Conservation (phyloP, 2,113 vertebrate genomes). For the Perca schrenkii region DNA sequence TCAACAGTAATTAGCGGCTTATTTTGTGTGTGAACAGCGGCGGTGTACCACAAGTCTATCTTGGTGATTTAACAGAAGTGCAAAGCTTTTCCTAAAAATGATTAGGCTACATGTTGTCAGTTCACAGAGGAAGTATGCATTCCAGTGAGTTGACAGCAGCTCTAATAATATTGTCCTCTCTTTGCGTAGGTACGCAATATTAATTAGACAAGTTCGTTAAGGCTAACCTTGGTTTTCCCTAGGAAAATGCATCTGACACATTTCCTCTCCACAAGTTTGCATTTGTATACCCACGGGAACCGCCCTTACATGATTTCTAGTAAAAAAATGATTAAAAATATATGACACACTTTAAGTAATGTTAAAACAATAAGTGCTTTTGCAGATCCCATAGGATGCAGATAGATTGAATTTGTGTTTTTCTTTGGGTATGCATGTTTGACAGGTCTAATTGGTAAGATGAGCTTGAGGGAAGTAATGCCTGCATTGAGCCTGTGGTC, state of each 20-base stretch:
- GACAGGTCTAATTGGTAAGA: slow-evolving; percentile 82
- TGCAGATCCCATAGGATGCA: slow-evolving; percentile 71
- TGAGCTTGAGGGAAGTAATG: slow-evolving; percentile 67
- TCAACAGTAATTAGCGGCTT: slow-evolving; percentile 53
- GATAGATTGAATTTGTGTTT: slow-evolving; percentile 70
- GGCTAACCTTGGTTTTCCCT: slow-evolving; percentile 76
- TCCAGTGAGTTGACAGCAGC: slow-evolving; percentile 57
- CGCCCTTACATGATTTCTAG: slow-evolving; percentile 60
- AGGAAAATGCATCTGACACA: slow-evolving; percentile 78
- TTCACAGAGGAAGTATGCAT: slow-evolving; percentile 61
- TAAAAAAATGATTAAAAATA: slow-evolving; percentile 83
- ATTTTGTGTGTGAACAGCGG: slow-evolving; percentile 34
- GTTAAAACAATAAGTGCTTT: slow-evolving; percentile 81
- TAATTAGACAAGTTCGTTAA: slow-evolving; percentile 83
- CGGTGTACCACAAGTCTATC: slow-evolving; percentile 58
- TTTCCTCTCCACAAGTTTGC: slow-evolving; percentile 65
- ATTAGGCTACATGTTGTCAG: slow-evolving; percentile 58
- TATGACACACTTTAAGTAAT: slow-evolving; percentile 82
- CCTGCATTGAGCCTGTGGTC: slow-evolving; percentile 60
- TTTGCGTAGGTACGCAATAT: slow-evolving; percentile 69
- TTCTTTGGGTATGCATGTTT: slow-evolving; percentile 49
- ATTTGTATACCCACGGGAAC: slow-evolving; percentile 60
- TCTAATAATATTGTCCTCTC: slow-evolving; percentile 78
- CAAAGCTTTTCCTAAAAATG: slow-evolving; percentile 28
- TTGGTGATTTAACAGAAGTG: slow-evolving; percentile 46